These are phyloP conservation scores for Drosophila funebris DNA, from an alignment of 1,140 invertebrate species.

Conservation along the genomic window DNA sequence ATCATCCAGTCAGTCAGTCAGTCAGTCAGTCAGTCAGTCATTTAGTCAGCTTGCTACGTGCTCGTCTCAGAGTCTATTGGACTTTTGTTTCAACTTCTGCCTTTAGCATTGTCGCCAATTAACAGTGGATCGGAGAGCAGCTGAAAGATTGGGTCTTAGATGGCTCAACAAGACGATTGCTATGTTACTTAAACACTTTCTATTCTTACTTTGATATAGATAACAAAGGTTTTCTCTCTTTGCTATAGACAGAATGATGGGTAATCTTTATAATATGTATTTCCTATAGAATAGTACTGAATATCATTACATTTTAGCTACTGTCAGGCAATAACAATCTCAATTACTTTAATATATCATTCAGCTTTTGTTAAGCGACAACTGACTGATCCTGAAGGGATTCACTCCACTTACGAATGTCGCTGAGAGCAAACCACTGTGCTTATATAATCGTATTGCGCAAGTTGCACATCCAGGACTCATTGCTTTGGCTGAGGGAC, in stretches of 20 bases:
- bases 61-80: conserved; percentile 56
- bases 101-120: conserved; percentile 63
- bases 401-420: background rate
- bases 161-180: too few species aligned
- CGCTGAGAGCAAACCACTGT: conserved; percentile 14
- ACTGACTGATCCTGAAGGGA: background rate
- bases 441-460: conserved; percentile 36
- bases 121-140: conserved; percentile 20
- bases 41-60: conserved; percentile 34
- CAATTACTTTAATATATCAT: background rate
- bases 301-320: too few species aligned
- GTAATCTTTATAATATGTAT: too few species aligned
- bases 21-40: conserved; percentile 41
- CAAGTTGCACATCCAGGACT: conserved; percentile 10
- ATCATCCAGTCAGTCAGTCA: conserved; percentile 54
- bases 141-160: background rate
- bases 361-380: conserved; percentile 3
- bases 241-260: too few species aligned
- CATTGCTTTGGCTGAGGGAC: conserved; percentile 3
- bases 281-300: too few species aligned
- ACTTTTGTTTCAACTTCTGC: conserved; percentile 62
- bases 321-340: background rate
- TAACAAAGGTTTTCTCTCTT: too few species aligned
- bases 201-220: too few species aligned
- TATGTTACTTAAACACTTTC: too few species aligned